phyloP scores from a whole-genome alignment of 2,113 vertebrate species.

The Protomyctophum bolini region DNA sequence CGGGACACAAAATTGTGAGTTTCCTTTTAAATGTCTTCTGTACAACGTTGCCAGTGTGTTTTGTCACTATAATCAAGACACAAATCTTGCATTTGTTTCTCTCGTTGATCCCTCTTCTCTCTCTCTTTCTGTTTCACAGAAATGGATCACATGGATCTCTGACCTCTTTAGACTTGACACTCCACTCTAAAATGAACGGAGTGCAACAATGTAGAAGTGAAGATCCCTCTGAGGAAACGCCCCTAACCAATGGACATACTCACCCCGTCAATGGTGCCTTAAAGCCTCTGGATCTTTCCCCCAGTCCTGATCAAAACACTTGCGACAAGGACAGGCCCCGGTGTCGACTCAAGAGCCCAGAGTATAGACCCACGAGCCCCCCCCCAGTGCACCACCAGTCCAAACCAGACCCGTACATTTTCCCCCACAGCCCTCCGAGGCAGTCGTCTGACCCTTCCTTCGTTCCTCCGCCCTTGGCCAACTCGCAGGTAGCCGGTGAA shows the following conservation, averaged over 20 bases:
- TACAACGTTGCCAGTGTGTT: not conserved
- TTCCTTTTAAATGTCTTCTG: not conserved
- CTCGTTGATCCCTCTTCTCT: too few species aligned
- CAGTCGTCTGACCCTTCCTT: slow-evolving; percentile 27
- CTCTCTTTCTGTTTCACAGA: slow-evolving; percentile 70
- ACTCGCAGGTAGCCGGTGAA: slow-evolving; percentile 20
- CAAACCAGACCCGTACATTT: slow-evolving; percentile 61
- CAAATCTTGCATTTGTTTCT: not conserved
- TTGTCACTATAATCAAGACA: not conserved
- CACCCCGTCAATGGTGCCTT: slow-evolving; percentile 92
- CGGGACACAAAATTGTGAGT: slow-evolving; percentile 70
- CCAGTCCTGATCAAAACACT: slow-evolving; percentile 61
- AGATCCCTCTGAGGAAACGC: slow-evolving; percentile 63
- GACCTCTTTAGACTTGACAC: slow-evolving; percentile 73
- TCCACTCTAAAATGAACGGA: slow-evolving; percentile 79
- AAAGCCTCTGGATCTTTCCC: slow-evolving; percentile 83
- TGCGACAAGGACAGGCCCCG: slow-evolving; percentile 34
- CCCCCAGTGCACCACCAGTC: slow-evolving; percentile 38
- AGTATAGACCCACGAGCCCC: slow-evolving; percentile 42
- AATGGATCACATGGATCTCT: slow-evolving; percentile 78
- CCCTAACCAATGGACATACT: slow-evolving; percentile 86
- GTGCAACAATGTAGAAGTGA: slow-evolving; percentile 68
- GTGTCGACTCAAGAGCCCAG: slow-evolving; percentile 35
- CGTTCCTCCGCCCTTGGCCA: slow-evolving; percentile 25
- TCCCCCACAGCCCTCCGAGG: slow-evolving; percentile 67